A percentile compares a stretch with the other conserved stretches of the same genome.
phyloP scores from a whole-genome alignment of 2,888 invertebrate genomes.

The Andrena hattorfiana region DNA sequence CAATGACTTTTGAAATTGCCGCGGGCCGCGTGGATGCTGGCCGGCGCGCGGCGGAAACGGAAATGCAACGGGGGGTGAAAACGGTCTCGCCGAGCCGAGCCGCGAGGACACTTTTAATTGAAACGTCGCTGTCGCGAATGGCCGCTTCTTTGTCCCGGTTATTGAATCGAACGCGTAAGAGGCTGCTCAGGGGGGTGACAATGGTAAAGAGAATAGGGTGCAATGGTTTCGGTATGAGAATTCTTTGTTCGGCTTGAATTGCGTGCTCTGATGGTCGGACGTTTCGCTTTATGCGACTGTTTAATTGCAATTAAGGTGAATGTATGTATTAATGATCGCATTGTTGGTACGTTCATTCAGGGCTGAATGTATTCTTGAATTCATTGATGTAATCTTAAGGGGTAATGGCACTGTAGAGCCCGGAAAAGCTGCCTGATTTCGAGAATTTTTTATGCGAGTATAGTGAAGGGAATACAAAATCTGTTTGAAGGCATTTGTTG shows the following conservation, averaged over 20 bases:
- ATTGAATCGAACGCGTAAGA: slow-evolving; percentile 19
- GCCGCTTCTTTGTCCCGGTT: background rate
- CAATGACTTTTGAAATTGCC: slow-evolving; percentile 51
- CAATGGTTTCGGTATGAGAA: slow-evolving; percentile 10
- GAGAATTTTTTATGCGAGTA: background rate
- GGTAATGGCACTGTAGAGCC: background rate
- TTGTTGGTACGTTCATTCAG: too few species aligned
- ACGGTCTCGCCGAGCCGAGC: background rate
- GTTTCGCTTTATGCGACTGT: too few species aligned
- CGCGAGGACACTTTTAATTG: slow-evolving; percentile 35
- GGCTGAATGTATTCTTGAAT: too few species aligned
- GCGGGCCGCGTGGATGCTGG: background rate
- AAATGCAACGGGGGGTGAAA: background rate
- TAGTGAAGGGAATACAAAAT: too few species aligned
- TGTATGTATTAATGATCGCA: too few species aligned
- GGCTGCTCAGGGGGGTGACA: background rate
- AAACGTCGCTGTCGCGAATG: slow-evolving; percentile 12
- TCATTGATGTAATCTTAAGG: too few species aligned
- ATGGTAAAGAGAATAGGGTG: slow-evolving; percentile 16
- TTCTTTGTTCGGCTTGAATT: background rate
- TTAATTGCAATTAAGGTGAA: too few species aligned
- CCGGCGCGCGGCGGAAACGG: background rate
- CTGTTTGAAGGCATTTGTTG: too few species aligned
- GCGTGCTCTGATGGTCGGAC: too few species aligned
- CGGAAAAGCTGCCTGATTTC: background rate